Base-by-base conservation (phyloP, 2,888 invertebrate genomes). In the Agrotis ipsilon region DNA sequence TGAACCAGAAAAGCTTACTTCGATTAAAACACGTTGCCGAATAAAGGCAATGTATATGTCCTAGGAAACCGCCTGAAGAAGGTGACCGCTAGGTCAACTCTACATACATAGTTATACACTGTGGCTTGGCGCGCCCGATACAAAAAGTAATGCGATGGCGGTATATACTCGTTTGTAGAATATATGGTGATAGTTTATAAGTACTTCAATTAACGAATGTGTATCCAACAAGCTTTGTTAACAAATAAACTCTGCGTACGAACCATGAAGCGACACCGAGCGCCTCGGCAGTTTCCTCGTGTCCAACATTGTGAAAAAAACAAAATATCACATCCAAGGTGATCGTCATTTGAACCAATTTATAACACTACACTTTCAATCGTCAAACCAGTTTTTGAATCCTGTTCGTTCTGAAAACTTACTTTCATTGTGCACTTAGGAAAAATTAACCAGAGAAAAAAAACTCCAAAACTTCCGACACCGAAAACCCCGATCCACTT, bases 281-380 rank as follows among this genome's bases (percentile, higher is more conserved):
- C 95, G 93, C 84, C 94, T 91, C 87, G 94, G 93, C 88, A 93
- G 89, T 88, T 93, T 95, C 90, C 94, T 92, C 84, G 90, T 92
- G 85, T 95, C 94, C 92, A 96, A 91, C 95, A 96, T 96, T 86
- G 84, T 93, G 86, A 89, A 78, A 83, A 87, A 87, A 90, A 85
- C 86, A 87, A 87, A 90, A 76, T 80, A 72, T 52, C 88, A 89
- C 87, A 86, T 90, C 88, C 88, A 89, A 88, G 85, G 83, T 86
- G 82, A 89, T 88, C 88, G 88, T 92, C 89, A 92, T 90, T 89
- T 91, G 86, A 89, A 89, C 89, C 89, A 92, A 93, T 91, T 92
- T 88, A 91, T 92, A 92, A 92, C 92, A 93, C 93, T 89, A 90
- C 94, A 95, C 95, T 92, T 92, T 92, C 92, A 91, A 92, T 92